Evolutionary conservation across 2,113 vertebrate genomes (phyloP), one percentile per base, ranked within the genome.

Genomic region (Aphelocoma coerulescens): DNA sequence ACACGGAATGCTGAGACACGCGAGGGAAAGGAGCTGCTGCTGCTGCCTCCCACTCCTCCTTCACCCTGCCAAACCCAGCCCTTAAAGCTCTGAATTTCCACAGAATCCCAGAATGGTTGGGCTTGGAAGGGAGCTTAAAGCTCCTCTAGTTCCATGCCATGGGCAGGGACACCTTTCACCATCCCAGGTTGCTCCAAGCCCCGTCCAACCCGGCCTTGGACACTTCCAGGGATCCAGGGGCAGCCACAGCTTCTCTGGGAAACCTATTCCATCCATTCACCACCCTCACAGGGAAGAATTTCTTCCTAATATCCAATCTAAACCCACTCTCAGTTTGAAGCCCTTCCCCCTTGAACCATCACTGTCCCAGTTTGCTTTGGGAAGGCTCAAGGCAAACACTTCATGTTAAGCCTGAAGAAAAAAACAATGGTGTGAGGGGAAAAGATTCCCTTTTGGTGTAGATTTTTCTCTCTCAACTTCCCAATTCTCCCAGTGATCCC

Each of bases 191-290:
- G 27, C 59, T 66, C 51, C 54, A 44, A 68, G 13, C 32, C 43
- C 41, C 0, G 0, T 48, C 59, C 74, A 54, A 0, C 43, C 35
- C 16, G 49, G 21, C 32, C 51, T 43, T 33, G 76, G 27, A 3
- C 51, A 77, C 10, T 78, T 0, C 54, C 73, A 72, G 49, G n/a
- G 49, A 55, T 49, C 22, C 78, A 68, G 57, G 20, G 13, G 66
- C 73, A 52, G 62, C 32, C 54, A 18, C 73, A 63, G 66, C 30
- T 63, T 1, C 66, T 32, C 66, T 72, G 57, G 41, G 13, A 30
- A 72, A 4, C 28, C 51, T 2, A 10, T 30, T 28, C 49, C 75
- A 72, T 16, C 46, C 67, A 21, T 6, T 17, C 11, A 9, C 21
- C 59, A 10, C 35, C 74, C 43, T 65, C 35, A 4, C 43, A 57